phyloP scores from a whole-genome alignment of 2,113 vertebrate species.

The Cettia cetti region DNA sequence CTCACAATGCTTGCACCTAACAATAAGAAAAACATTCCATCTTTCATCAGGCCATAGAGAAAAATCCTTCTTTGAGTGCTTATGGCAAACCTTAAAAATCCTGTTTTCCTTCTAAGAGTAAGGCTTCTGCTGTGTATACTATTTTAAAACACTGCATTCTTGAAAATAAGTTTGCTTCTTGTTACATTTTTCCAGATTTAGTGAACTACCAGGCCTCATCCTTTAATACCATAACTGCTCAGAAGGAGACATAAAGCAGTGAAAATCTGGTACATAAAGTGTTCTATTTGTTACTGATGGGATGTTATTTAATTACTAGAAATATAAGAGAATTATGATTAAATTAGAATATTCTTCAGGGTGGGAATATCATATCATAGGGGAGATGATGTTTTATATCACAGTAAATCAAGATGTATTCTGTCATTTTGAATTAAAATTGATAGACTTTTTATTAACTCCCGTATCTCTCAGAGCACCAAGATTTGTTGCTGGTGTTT shows the following conservation, averaged over 20 bases:
- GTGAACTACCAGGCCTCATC: neutral
- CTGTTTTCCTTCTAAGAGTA: neutral
- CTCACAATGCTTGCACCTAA: neutral
- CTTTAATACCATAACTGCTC: neutral
- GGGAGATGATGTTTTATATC: neutral
- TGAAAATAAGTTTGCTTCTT: neutral
- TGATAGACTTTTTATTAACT: slow-evolving; percentile 53
- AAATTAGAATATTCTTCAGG: slow-evolving; percentile 32
- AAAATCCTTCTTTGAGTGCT: neutral
- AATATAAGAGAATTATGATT: slow-evolving; percentile 20
- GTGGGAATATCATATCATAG: neutral
- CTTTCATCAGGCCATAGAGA: neutral
- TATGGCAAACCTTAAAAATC: neutral
- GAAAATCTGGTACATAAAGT: neutral
- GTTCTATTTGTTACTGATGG: neutral
- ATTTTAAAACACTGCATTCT: neutral
- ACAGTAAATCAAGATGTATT: slow-evolving; percentile 31
- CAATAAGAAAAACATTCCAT: neutral
- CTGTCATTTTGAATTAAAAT: slow-evolving; percentile 41
- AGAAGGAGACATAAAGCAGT: neutral
- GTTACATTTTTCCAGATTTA: neutral
- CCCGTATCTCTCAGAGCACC: neutral
- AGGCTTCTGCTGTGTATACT: neutral
- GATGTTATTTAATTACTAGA: slow-evolving; percentile 26
- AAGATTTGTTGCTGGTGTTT: neutral